Evolutionary conservation across 2,113 vertebrate species (phyloP).

Genomic region (Macroglossus sobrinus): DNA sequence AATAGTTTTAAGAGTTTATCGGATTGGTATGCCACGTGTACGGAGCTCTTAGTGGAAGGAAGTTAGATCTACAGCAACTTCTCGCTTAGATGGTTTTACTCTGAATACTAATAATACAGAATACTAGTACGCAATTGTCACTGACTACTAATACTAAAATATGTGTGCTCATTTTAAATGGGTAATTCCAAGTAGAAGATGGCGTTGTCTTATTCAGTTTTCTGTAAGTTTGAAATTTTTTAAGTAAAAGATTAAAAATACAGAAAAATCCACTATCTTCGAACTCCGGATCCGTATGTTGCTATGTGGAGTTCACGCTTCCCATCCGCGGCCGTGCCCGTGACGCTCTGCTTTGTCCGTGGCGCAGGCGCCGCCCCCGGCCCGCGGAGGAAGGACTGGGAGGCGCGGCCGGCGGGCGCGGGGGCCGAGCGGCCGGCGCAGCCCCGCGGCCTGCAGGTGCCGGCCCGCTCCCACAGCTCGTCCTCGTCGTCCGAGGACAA

Average conservation of each 20-base stretch:
- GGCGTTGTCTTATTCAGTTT: not conserved
- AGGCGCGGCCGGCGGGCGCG: slow-evolving; percentile 85
- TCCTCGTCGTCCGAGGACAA: slow-evolving; percentile 96
- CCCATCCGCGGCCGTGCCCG: too few species aligned
- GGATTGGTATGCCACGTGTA: not conserved
- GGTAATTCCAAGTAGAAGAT: not conserved
- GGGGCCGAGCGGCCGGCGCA: slow-evolving; percentile 90
- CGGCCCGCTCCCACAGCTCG: slow-evolving; percentile 92
- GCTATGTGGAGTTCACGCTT: not conserved
- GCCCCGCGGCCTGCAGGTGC: slow-evolving; percentile 94
- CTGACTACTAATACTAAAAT: not conserved
- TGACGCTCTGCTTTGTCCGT: too few species aligned
- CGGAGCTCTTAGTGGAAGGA: not conserved
- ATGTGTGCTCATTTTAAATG: not conserved
- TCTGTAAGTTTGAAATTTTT: not conserved
- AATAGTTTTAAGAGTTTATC: not conserved
- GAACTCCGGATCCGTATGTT: not conserved
- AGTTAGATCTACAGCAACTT: not conserved
- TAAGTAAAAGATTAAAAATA: not conserved
- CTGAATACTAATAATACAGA: not conserved
- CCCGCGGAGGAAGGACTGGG: slow-evolving; percentile 87
- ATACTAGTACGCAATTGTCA: not conserved
- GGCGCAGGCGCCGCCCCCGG: slow-evolving; percentile 84
- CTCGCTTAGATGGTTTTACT: not conserved
- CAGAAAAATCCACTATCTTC: not conserved